These are phyloP conservation scores for Sminthopsis crassicaudata DNA, from an alignment of 2,113 vertebrate genomes.

Conservation along the genomic window DNA sequence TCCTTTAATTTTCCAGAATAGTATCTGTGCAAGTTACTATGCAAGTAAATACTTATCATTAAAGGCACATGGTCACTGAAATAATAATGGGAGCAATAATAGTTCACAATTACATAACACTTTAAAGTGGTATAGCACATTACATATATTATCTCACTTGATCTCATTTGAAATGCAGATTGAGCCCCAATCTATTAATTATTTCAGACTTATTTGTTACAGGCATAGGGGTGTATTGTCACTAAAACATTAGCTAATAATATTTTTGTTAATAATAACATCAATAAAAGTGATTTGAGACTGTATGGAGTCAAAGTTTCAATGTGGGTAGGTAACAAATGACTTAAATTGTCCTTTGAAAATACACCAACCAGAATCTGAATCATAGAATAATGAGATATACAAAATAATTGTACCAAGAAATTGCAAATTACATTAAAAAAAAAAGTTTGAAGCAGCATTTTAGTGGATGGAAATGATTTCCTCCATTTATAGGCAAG, in stretches of 20 bases:
- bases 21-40: neutral
- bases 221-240: neutral
- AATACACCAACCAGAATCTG: neutral
- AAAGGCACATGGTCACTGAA: neutral
- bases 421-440: neutral
- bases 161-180: neutral
- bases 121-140: neutral
- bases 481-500: neutral
- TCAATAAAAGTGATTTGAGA: neutral
- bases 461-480: neutral
- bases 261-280: neutral
- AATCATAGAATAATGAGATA: neutral
- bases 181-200: neutral
- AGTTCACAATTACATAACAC: neutral
- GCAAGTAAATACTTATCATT: neutral
- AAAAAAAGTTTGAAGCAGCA: neutral
- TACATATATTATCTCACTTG: neutral
- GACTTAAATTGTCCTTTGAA: neutral
- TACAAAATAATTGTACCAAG: neutral
- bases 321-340: neutral
- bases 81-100: neutral
- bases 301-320: neutral
- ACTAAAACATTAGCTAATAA: neutral
- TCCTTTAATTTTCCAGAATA: neutral
- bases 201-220: neutral